Conservation (phyloP, 2,797 vertebrate genomes). For the Lepidocolaptes lacrymiger region DNA sequence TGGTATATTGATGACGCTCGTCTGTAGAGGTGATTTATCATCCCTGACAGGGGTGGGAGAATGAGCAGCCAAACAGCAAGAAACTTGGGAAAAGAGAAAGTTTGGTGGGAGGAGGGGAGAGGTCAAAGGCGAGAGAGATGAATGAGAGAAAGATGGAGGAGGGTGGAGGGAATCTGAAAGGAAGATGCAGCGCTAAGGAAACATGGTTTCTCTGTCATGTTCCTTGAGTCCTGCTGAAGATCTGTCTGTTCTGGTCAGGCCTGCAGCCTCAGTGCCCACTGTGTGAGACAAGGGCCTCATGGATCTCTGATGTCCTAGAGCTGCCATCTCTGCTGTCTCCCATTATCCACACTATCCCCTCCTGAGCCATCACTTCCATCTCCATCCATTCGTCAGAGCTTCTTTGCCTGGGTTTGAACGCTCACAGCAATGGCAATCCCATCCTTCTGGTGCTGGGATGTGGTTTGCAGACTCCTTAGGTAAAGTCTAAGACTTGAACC, state of each 20-base stretch:
- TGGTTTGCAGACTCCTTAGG: background rate
- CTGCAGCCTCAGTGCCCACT: accelerated
- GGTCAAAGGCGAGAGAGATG: background rate
- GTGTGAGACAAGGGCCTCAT: background rate
- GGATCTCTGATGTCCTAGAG: background rate
- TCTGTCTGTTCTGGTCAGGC: background rate
- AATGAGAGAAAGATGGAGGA: background rate
- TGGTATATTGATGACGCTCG: background rate
- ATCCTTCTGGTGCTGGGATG: background rate
- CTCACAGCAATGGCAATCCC: background rate
- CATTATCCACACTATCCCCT: background rate
- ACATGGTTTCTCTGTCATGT: background rate
- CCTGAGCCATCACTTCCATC: background rate
- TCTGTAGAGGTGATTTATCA: slow-evolving; percentile 34
- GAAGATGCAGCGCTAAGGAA: background rate
- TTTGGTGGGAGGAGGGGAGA: background rate
- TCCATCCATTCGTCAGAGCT: background rate
- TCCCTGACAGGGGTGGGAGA: background rate
- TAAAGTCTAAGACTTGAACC: background rate
- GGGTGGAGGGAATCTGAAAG: background rate
- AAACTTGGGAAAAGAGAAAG: slow-evolving; percentile 28
- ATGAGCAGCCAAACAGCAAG: slow-evolving; percentile 8
- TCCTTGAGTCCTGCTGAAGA: background rate
- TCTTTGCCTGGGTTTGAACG: background rate
- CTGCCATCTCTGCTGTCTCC: background rate